A percentile compares a stretch with the other conserved stretches of the same genome.
These are phyloP conservation scores for Proisotoma minuta DNA, from an alignment of 2,888 invertebrate species.

Conservation along the genomic window DNA sequence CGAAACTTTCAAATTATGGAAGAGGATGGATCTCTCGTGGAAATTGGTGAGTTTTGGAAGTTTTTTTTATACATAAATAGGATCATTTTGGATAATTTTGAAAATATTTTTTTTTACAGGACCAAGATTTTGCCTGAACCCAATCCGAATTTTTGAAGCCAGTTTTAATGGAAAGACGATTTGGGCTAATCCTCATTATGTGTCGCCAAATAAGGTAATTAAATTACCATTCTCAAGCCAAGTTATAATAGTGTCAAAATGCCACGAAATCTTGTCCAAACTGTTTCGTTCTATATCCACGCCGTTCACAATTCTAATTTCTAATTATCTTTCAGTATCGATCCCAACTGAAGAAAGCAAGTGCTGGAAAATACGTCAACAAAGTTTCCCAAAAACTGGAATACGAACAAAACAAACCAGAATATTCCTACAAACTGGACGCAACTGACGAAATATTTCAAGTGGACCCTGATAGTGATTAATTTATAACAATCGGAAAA, in stretches of 20 bases:
- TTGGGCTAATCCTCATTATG: constrained; percentile 88
- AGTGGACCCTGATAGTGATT: constrained; percentile 56
- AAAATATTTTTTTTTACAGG: constrained; percentile 49
- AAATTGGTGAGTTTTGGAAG: constrained; percentile 65
- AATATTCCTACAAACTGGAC: constrained; percentile 58
- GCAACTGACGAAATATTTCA: constrained; percentile 71
- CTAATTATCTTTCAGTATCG: constrained; percentile 58
- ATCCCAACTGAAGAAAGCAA: constrained; percentile 63
- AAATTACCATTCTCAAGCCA: too few relatives aligned
- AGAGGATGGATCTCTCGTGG: constrained; percentile 89
- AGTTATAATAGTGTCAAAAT: too few relatives aligned
- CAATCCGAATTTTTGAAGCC: constrained; percentile 88
- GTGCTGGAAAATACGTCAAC: constrained; percentile 71
- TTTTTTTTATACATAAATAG: not conserved
- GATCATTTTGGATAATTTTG: not conserved
- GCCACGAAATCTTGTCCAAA: too few relatives aligned
- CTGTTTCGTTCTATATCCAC: too few relatives aligned
- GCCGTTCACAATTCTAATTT: constrained; percentile 11
- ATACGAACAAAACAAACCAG: constrained; percentile 67
- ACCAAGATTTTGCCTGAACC: constrained; percentile 61
- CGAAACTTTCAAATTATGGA: constrained; percentile 96
- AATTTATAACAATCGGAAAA: too few relatives aligned
- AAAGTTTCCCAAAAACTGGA: constrained; percentile 74
- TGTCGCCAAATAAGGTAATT: constrained; percentile 75
- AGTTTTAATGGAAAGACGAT: constrained; percentile 88